A percentile compares a stretch with the other conserved stretches of the same genome.
phyloP scores from a whole-genome alignment of 2,888 invertebrate species.

The Mimachlamys varia region DNA sequence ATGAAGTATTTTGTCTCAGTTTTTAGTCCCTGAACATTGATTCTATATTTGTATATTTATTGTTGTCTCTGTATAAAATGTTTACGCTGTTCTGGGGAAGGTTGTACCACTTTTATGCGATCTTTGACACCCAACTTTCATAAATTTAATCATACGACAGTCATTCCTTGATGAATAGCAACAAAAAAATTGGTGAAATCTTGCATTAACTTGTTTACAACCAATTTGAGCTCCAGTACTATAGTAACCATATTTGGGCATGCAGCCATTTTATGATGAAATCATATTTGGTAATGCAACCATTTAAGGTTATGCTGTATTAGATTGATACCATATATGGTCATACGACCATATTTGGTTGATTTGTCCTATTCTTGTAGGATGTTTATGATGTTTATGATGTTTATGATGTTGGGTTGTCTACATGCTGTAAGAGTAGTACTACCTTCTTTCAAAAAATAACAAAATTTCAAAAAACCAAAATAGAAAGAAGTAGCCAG shows the following conservation, averaged over 20 bases:
- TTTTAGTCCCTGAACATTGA: background rate
- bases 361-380: background rate
- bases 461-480: slow-evolving; percentile 21
- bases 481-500: slow-evolving; percentile 32
- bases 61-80: background rate
- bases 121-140: background rate
- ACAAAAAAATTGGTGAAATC: too few species aligned
- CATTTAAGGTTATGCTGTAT: too few species aligned
- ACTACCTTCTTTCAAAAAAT: background rate
- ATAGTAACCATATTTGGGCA: too few species aligned
- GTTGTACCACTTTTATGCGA: background rate
- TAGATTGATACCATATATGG: too few species aligned
- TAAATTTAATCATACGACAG: background rate
- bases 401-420: slow-evolving; percentile 25
- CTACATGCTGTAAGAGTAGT: background rate
- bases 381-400: too few species aligned
- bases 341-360: background rate
- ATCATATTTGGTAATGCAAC: too few species aligned
- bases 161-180: background rate
- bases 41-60: background rate
- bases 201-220: too few species aligned
- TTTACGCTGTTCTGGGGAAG: slow-evolving; percentile 7
- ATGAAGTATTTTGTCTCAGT: background rate
- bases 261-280: background rate
- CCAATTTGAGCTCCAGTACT: too few species aligned